These are phyloP conservation scores for Ectobius pallidus DNA, from an alignment of 2,888 invertebrate genomes.

Conservation along the genomic window DNA sequence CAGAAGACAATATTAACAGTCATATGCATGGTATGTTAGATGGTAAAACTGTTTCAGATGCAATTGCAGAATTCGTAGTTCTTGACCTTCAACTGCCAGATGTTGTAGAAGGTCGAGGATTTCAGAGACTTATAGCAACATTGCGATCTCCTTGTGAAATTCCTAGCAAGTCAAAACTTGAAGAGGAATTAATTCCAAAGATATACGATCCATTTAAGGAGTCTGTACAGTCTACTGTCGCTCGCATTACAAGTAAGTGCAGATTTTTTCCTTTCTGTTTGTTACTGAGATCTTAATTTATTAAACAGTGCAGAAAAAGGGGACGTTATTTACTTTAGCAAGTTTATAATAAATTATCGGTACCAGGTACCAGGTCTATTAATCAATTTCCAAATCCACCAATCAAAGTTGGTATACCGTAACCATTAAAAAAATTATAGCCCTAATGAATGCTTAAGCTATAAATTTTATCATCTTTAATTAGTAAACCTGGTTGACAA, in stretches of 20 bases:
- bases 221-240: constrained; percentile 50
- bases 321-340: no score
- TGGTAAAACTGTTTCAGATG: constrained; percentile 55
- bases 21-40: constrained; percentile 45
- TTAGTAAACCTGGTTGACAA: no score
- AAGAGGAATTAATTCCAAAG: constrained; percentile 57
- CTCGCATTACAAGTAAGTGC: constrained; percentile 42
- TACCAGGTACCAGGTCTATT: no score
- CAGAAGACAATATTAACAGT: constrained; percentile 50
- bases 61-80: constrained; percentile 57
- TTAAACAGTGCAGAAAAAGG: no score
- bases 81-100: constrained; percentile 57
- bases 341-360: no score
- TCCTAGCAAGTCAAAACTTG: constrained; percentile 56
- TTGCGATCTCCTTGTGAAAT: constrained; percentile 57
- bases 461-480: no score
- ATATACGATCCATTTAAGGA: constrained; percentile 55
- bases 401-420: no score
- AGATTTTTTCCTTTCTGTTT: no score
- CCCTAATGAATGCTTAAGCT: no score
- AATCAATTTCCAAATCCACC: no score
- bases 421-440: no score
- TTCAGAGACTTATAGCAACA: constrained; percentile 56
- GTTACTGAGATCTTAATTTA: no score
- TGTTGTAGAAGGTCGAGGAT: constrained; percentile 57